Conservation (phyloP, 2,113 vertebrate genomes). For the Albula goreensis region DNA sequence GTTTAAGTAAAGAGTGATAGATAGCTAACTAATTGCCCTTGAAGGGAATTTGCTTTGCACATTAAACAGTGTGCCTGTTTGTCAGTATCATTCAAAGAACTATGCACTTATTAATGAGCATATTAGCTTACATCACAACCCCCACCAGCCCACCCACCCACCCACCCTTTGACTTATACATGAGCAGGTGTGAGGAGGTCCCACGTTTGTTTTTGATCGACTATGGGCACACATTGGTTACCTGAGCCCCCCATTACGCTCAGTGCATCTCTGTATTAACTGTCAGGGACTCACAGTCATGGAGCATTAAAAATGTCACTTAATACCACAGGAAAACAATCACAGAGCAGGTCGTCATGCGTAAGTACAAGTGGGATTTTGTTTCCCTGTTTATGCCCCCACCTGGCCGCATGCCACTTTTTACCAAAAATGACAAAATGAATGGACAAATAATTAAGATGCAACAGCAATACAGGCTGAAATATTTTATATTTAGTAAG, state of each 20-base stretch:
- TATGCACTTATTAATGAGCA: slow-evolving; percentile 65
- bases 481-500: background rate
- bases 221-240: slow-evolving; percentile 66
- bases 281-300: slow-evolving; percentile 41
- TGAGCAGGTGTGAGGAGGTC: slow-evolving; percentile 42
- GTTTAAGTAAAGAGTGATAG: slow-evolving; percentile 3
- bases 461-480: background rate
- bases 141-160: slow-evolving; percentile 8
- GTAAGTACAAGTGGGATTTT: slow-evolving; percentile 2
- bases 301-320: slow-evolving; percentile 45
- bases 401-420: slow-evolving; percentile 13
- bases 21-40: too few species aligned
- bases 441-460: background rate
- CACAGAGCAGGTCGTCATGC: slow-evolving; percentile 40
- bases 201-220: slow-evolving; percentile 66
- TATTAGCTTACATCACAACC: slow-evolving; percentile 49
- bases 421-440: slow-evolving; percentile 19
- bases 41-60: too few species aligned
- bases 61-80: slow-evolving; percentile 7
- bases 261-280: slow-evolving; percentile 55
- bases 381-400: slow-evolving; percentile 13
- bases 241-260: slow-evolving; percentile 60
- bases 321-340: slow-evolving; percentile 67
- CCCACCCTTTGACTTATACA: slow-evolving; percentile 34
- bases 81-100: slow-evolving; percentile 37